Percentiles rank a stretch among this genome's conserved stretches.
phyloP scores from a whole-genome alignment of 92 coral and sea anemone species.

The Bergia puertoricense region DNA sequence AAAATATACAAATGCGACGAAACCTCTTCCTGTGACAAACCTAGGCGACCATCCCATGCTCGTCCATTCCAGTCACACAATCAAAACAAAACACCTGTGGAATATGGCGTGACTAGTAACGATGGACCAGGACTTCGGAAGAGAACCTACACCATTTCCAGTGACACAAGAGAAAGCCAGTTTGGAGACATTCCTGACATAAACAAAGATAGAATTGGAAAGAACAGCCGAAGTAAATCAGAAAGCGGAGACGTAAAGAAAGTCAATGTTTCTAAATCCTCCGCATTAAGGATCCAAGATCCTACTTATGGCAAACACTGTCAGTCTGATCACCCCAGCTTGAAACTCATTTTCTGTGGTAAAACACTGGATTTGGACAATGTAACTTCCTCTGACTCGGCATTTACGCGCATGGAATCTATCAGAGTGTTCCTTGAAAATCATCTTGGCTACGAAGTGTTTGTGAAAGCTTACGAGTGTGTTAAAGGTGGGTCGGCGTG shows the following conservation, averaged over 20 bases:
- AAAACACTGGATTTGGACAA: slow-evolving; percentile 66
- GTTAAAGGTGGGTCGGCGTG: slow-evolving; percentile 47
- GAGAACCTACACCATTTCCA: slow-evolving; percentile 54
- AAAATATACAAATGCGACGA: background rate
- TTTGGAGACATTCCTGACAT: slow-evolving; percentile 50
- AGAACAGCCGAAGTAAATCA: slow-evolving; percentile 16
- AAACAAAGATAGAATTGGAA: background rate
- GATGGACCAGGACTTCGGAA: slow-evolving; percentile 35
- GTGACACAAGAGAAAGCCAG: slow-evolving; percentile 33
- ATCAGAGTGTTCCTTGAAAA: slow-evolving; percentile 74
- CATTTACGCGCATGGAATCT: slow-evolving; percentile 76
- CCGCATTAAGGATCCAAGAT: background rate
- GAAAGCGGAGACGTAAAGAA: slow-evolving; percentile 12
- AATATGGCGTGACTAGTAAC: background rate
- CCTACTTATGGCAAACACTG: background rate
- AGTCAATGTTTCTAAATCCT: background rate
- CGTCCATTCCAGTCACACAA: slow-evolving; percentile 28
- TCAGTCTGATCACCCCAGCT: background rate
- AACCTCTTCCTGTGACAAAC: background rate
- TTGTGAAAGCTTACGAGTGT: slow-evolving; percentile 72
- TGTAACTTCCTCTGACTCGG: slow-evolving; percentile 63
- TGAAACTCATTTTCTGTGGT: slow-evolving; percentile 72
- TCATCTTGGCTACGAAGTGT: slow-evolving; percentile 70
- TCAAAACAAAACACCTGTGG: background rate
- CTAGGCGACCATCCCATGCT: background rate